Conservation (phyloP, 2,113 vertebrate species). For the mouse (Mus musculus) region DNA sequence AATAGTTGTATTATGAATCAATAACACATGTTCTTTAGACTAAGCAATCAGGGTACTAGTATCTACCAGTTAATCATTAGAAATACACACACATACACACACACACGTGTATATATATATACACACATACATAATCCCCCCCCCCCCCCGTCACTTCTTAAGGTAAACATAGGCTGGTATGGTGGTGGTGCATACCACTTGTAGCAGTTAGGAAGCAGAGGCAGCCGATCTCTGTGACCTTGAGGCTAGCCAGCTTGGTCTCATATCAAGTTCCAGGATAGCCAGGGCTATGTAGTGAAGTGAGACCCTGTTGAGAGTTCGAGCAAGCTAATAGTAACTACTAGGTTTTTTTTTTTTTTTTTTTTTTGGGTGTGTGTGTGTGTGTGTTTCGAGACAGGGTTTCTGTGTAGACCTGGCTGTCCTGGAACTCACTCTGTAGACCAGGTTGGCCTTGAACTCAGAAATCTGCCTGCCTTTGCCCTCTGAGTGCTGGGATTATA, state of each 20-base stretch:
- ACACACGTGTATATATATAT: too few species aligned
- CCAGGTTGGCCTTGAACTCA: too few species aligned
- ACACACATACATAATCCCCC: too few species aligned
- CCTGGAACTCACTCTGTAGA: too few species aligned
- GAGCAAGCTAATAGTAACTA: neutral
- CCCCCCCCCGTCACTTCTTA: neutral
- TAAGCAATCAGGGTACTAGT: neutral
- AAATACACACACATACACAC: neutral
- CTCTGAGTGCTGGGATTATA: too few species aligned
- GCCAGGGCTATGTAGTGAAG: neutral
- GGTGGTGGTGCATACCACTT: neutral
- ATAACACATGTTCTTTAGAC: neutral
- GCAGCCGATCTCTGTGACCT: neutral
- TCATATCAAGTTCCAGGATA: neutral
- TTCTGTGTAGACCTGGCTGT: too few species aligned
- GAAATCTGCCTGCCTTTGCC: too few species aligned
- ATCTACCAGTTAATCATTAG: neutral
- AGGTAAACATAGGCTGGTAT: slow-evolving; percentile 13
- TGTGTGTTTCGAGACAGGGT: too few species aligned
- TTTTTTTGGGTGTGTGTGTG: too few species aligned
- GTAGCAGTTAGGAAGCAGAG: neutral
- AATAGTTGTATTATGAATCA: neutral
- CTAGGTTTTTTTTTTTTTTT: too few species aligned
- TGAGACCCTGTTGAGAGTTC: too few species aligned
- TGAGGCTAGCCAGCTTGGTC: neutral